Evolutionary conservation across 2,797 vertebrate species (phyloP), one percentile per base, ranked within the genome.

Genomic region (Bovichtus variegatus): DNA sequence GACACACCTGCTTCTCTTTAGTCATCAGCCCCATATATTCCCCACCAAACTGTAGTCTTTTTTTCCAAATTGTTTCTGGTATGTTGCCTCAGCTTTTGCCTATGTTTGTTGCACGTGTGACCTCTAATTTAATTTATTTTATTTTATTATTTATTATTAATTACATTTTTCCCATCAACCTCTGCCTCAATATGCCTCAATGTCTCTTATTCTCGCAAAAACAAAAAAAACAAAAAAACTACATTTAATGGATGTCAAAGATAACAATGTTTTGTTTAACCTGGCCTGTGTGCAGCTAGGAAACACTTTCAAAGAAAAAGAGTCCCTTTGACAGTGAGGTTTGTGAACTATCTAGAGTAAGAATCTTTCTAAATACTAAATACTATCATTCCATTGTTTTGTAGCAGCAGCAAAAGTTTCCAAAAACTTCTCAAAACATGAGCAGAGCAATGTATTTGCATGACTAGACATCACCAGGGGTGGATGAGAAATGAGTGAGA

Each of bases 381-480:
- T 36, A 43, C 21, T 27, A 27, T 27, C 9, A 2, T 19, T 64
- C 11, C 1, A 6, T 44, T 38, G 23, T 77, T 38, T 57, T 41
- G 2, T 16, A 4, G 11, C 6, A 41, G 23, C 47, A 41, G 46
- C 19, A 41, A 41, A 49, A 23, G 34, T 73, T 60, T 69, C 40
- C 15, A n/a, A 46, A 34, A 3, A 11, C 29, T 34, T 55, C 23
- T 61, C 27, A 49, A 62, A 71, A 69, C 34, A 49, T 16, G n/a
- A 40, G 55, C 29, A 47, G 55, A 78, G 44, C 41, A 57, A 76
- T 46, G 12, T 53, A 62, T 79, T 68, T 69, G 63, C 36, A 36
- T 53, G 71, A 77, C 75, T 34, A 6, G 23, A 40, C 67, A 58
- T 4, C 23, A 46, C 18, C 10, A 16, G 19, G 31, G 25, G 13